phyloP scores from a whole-genome alignment of 2,888 invertebrate genomes.

The Eulithis testata region DNA sequence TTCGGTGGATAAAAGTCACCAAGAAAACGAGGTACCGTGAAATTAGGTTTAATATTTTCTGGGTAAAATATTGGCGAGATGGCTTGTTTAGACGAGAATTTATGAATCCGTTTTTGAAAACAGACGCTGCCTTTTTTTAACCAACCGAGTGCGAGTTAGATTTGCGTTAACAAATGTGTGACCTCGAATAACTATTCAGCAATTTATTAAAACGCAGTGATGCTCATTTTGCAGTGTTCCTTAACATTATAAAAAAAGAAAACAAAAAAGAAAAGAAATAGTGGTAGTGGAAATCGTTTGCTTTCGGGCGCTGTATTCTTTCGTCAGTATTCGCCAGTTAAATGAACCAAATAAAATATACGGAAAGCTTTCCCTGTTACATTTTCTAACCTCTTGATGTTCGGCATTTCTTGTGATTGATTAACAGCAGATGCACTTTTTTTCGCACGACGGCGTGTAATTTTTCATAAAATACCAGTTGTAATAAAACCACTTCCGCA shows the following conservation, averaged over 20 bases:
- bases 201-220: too few relatives aligned
- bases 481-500: too few relatives aligned
- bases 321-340: conserved; percentile 52
- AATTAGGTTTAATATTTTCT: conserved; percentile 39
- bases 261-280: background rate
- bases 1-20: conserved; percentile 35
- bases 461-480: too few relatives aligned
- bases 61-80: conserved; percentile 22
- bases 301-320: conserved; percentile 53
- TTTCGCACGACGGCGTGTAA: background rate
- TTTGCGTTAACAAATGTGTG: too few relatives aligned
- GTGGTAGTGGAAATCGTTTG: conserved; percentile 47
- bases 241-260: too few relatives aligned
- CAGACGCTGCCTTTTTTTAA: background rate
- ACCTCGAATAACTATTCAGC: too few relatives aligned
- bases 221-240: too few relatives aligned
- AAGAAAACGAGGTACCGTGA: conserved; percentile 35
- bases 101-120: conserved; percentile 14
- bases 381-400: conserved; percentile 41
- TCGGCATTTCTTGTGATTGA: conserved; percentile 40
- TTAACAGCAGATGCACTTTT: conserved; percentile 1
- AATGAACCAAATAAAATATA: conserved; percentile 63
- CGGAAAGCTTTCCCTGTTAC: conserved; percentile 52
- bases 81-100: conserved; percentile 18
- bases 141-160: too few relatives aligned